Conservation (phyloP, 1,140 invertebrate species). For the Drosophila busckii region DNA sequence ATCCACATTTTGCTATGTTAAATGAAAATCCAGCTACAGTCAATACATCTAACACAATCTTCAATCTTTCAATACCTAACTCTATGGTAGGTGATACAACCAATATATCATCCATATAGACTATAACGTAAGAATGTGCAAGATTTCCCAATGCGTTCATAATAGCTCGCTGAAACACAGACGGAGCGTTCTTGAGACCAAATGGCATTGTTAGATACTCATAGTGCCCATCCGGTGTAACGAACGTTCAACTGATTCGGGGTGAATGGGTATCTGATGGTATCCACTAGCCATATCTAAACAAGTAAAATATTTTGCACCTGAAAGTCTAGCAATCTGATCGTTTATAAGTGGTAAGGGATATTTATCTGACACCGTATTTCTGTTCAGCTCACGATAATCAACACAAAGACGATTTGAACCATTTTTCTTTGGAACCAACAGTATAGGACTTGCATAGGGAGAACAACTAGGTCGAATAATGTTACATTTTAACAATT, state of each 20-base stretch:
- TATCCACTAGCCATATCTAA: constrained; percentile 3
- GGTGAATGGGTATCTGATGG: constrained; percentile 10
- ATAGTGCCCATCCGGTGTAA: too few relatives aligned
- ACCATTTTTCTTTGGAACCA: too few relatives aligned
- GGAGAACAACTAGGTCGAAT: too few relatives aligned
- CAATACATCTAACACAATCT: not conserved
- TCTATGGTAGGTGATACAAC: not conserved
- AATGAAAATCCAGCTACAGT: not conserved
- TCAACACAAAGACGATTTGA: too few relatives aligned
- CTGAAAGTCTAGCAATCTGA: not conserved
- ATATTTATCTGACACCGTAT: not conserved
- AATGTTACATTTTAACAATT: too few relatives aligned
- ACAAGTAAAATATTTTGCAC: constrained; percentile 7
- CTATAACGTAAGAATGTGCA: not conserved
- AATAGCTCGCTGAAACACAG: constrained; percentile 3
- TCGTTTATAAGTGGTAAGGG: constrained; percentile 7
- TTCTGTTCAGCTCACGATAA: constrained; percentile 6
- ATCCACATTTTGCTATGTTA: too few relatives aligned
- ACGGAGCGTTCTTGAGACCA: constrained; percentile 1
- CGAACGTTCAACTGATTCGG: constrained; percentile 6
- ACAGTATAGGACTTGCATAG: too few relatives aligned
- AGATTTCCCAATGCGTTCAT: constrained; percentile 8
- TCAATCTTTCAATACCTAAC: not conserved
- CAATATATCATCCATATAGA: constrained; percentile 7
- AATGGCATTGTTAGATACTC: not conserved